phyloP scores from a whole-genome alignment of 2,797 vertebrate genomes.

The Sciaenops ocellatus region DNA sequence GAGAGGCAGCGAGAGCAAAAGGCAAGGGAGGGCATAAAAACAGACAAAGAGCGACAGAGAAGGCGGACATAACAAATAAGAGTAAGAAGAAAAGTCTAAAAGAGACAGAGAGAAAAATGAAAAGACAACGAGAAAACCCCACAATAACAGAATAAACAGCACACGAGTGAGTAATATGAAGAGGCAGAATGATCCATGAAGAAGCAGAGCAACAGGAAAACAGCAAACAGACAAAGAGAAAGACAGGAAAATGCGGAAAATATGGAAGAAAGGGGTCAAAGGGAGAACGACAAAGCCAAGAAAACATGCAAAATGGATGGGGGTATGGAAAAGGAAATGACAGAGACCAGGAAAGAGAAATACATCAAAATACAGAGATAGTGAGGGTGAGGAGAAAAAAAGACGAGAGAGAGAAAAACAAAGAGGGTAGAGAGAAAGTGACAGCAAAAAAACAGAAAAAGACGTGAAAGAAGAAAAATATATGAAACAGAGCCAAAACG shows the following conservation, averaged over 20 bases:
- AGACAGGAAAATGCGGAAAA: constrained; percentile 20
- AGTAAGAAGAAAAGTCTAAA: constrained; percentile 6
- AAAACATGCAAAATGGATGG: constrained; percentile 24
- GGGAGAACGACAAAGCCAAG: constrained; percentile 28
- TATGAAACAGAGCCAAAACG: constrained; percentile 18
- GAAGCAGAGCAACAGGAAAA: constrained; percentile 36
- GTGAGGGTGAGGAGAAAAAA: background rate
- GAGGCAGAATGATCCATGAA: background rate
- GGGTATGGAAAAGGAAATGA: constrained; percentile 17
- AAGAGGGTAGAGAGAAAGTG: constrained; percentile 22
- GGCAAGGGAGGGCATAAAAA: constrained; percentile 38
- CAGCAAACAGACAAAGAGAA: constrained; percentile 25
- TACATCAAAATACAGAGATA: constrained; percentile 14
- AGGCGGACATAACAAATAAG: constrained; percentile 44
- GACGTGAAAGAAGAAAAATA: background rate
- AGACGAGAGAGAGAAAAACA: constrained; percentile 4
- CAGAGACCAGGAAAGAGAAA: constrained; percentile 36
- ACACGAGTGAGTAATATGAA: constrained; percentile 11
- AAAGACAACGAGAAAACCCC: background rate
- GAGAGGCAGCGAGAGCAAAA: constrained; percentile 23
- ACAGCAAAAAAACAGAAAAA: constrained; percentile 23
- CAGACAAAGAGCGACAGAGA: constrained; percentile 35
- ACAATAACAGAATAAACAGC: constrained; percentile 25
- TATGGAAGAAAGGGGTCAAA: constrained; percentile 13
- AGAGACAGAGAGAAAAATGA: constrained; percentile 5